A percentile compares a stretch with the other conserved stretches of the same genome.
Evolutionary conservation across 2,797 vertebrate genomes (phyloP).

Genomic region (Gobionotothen gibberifrons): DNA sequence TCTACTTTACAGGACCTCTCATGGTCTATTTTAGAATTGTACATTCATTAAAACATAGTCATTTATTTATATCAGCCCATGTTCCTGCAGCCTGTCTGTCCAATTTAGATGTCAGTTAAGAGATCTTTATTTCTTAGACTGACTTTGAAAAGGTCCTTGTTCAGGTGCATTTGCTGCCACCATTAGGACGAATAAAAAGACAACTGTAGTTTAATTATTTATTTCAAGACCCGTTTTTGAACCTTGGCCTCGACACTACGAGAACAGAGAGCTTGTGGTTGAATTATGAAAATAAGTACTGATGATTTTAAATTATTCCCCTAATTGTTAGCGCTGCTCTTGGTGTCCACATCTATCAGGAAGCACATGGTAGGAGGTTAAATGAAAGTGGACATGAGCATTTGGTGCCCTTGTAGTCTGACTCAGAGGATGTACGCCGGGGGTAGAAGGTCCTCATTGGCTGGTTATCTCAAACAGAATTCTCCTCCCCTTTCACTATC

Average conservation of each 20-base stretch:
- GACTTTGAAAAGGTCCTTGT: not conserved
- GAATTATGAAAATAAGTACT: not conserved
- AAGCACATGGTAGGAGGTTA: not conserved
- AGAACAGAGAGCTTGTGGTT: not conserved
- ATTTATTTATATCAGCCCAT: not conserved
- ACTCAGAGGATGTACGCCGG: not conserved
- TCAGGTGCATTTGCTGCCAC: not conserved
- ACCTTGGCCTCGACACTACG: not conserved
- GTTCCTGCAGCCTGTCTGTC: not conserved
- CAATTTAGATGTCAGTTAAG: not conserved
- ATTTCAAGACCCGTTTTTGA: not conserved
- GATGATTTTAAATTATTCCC: not conserved
- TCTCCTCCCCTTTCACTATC: not conserved
- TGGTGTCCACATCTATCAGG: not conserved
- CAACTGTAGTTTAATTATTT: not conserved
- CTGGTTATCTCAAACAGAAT: not conserved
- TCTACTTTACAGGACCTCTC: conserved; percentile 1
- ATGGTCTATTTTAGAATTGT: not conserved
- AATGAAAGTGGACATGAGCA: not conserved
- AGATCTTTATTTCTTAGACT: conserved; percentile 1
- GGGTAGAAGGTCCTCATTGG: not conserved
- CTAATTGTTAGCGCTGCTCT: not conserved
- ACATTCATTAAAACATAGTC: not conserved
- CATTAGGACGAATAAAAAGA: not conserved
- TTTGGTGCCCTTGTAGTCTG: not conserved